A percentile compares a stretch with the other conserved stretches of the same genome.
phyloP scores from a whole-genome alignment of 2,888 invertebrate species.

The Branchipolynoe longqiensis region DNA sequence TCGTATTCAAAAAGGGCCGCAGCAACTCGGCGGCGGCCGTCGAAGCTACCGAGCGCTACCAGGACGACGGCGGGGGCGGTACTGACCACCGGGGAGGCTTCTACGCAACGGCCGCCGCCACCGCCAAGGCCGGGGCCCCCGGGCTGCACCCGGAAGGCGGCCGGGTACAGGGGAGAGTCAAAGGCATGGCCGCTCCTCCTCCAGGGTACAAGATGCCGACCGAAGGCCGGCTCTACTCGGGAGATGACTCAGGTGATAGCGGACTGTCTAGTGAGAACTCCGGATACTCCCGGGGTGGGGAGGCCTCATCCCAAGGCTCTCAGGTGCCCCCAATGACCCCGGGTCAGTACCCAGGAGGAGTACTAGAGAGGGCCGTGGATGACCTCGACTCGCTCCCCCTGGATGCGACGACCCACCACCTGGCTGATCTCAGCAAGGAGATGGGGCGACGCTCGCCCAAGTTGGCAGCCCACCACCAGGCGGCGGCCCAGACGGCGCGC shows the following conservation, averaged over 20 bases:
- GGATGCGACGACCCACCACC: constrained; percentile 65
- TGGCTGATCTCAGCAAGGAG: constrained; percentile 64
- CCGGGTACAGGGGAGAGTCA: constrained; percentile 8
- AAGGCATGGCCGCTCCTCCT: constrained; percentile 48
- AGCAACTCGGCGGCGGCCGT: constrained; percentile 77
- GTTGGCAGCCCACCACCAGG: constrained; percentile 64
- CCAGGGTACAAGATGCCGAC: constrained; percentile 41
- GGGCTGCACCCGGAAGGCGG: neutral
- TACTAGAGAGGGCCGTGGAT: constrained; percentile 55
- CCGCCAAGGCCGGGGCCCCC: constrained; percentile 60
- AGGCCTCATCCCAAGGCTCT: constrained; percentile 5
- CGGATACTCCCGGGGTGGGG: constrained; percentile 59
- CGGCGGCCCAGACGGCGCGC: constrained; percentile 63
- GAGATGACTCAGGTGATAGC: constrained; percentile 69
- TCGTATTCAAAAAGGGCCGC: constrained; percentile 77
- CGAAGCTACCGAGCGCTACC: constrained; percentile 72
- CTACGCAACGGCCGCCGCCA: constrained; percentile 72
- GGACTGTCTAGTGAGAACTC: constrained; percentile 68
- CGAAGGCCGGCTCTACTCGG: constrained; percentile 51
- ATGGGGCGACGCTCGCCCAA: constrained; percentile 56
- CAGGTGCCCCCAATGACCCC: constrained; percentile 35
- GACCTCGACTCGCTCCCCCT: constrained; percentile 54
- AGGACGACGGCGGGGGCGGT: neutral
- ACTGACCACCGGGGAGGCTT: constrained; percentile 70
- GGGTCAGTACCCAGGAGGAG: constrained; percentile 28